Conservation (phyloP, 2,797 vertebrate species). For the Danio tinwini region DNA sequence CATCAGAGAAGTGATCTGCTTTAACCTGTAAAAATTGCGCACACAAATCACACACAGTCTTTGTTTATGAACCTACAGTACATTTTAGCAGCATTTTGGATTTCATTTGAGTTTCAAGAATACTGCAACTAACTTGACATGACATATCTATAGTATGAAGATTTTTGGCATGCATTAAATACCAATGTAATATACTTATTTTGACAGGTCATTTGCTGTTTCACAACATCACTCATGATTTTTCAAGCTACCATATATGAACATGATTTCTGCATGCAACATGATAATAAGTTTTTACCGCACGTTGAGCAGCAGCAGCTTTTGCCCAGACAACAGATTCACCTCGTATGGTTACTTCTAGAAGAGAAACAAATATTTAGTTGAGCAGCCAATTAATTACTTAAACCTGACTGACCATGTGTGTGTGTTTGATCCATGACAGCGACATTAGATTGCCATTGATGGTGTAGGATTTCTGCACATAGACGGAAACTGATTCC, state of each 20-base stretch:
- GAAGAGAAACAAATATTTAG: constrained; percentile 19
- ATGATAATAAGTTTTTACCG: constrained; percentile 2
- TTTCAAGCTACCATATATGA: too few species aligned
- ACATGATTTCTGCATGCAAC: background rate
- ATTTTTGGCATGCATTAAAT: background rate
- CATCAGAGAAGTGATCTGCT: background rate
- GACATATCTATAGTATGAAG: background rate
- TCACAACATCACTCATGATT: background rate
- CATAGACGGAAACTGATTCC: constrained; percentile 34
- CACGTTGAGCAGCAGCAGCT: background rate
- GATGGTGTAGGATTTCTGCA: constrained; percentile 36
- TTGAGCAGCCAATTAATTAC: background rate
- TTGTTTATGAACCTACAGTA: background rate
- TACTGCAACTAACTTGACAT: background rate
- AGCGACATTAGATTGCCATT: constrained; percentile 22
- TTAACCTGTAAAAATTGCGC: constrained; percentile 30
- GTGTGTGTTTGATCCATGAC: background rate
- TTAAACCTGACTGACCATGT: background rate
- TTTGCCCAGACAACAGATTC: background rate
- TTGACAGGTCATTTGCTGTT: background rate
- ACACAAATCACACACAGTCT: constrained; percentile 16
- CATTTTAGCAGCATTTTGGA: background rate
- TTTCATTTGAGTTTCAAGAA: background rate
- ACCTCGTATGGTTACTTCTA: background rate
- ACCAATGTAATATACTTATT: background rate